These are phyloP conservation scores for Sesia bembeciformis DNA, from an alignment of 2,888 invertebrate genomes.

Conservation along the genomic window DNA sequence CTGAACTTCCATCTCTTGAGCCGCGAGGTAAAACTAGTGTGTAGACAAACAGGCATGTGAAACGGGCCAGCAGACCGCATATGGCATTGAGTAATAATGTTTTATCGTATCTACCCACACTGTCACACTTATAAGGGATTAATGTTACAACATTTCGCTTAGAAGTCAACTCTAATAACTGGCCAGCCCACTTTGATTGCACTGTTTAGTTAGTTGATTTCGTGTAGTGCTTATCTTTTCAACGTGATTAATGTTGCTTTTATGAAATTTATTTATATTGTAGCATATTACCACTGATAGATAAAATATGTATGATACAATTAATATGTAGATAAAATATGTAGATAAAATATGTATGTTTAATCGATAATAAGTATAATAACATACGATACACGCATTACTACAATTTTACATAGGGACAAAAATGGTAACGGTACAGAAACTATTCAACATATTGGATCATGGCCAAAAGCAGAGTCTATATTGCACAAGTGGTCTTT, in stretches of 20 bases:
- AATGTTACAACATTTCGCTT: conserved; percentile 34
- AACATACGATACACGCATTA: neutral
- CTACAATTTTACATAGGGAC: no score
- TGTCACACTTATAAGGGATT: conserved; percentile 37
- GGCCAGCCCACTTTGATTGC: neutral
- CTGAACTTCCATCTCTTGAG: neutral
- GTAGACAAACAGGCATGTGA: conserved; percentile 17
- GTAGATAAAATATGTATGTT: no score
- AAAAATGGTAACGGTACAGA: no score
- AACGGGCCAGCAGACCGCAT: conserved; percentile 32
- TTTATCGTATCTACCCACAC: conserved; percentile 48
- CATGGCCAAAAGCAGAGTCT: conserved; percentile 3
- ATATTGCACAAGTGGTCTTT: conserved; percentile 8
- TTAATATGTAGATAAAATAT: no score
- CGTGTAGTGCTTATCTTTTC: no score
- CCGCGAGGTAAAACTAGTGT: neutral
- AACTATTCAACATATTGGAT: neutral
- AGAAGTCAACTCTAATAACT: conserved; percentile 1
- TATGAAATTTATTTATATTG: no score
- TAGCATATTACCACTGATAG: no score
- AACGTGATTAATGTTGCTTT: no score
- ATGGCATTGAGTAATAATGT: conserved; percentile 43
- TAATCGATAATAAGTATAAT: no score
- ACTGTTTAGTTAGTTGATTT: no score
- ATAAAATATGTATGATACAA: no score